Conservation (phyloP, 1,140 invertebrate species). For the Coboldia fuscipes region DNA sequence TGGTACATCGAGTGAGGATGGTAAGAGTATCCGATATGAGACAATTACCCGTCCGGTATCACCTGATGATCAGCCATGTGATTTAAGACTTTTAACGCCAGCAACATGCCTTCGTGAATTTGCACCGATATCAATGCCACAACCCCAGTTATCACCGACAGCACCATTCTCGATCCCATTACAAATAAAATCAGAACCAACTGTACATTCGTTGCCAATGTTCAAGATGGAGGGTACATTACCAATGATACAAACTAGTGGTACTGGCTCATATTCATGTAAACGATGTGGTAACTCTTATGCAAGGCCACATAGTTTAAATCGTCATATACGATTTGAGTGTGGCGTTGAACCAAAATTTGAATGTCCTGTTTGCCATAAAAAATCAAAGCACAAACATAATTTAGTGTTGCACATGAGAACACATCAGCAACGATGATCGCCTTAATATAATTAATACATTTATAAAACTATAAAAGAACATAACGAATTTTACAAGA, state of each 20-base stretch:
- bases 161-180: slow-evolving; percentile 3
- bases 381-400: slow-evolving; percentile 34
- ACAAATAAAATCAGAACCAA: neutral
- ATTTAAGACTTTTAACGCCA: slow-evolving; percentile 10
- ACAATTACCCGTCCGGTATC: neutral
- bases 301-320: slow-evolving; percentile 31
- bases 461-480: neutral
- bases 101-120: slow-evolving; percentile 4
- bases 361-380: slow-evolving; percentile 32
- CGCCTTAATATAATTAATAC: slow-evolving; percentile 1
- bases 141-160: slow-evolving; percentile 4
- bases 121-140: slow-evolving; percentile 4
- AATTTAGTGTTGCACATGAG: slow-evolving; percentile 30
- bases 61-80: slow-evolving; percentile 11
- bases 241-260: slow-evolving; percentile 6
- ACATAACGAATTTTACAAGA: neutral
- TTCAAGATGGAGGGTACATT: slow-evolving; percentile 4
- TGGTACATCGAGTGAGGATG: no score
- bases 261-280: slow-evolving; percentile 19
- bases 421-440: slow-evolving; percentile 27
- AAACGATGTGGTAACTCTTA: slow-evolving; percentile 32
- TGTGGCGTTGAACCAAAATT: slow-evolving; percentile 36
- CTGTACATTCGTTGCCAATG: neutral
- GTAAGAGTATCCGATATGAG: no score
- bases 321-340: slow-evolving; percentile 38